Evolutionary conservation across 2,113 vertebrate species (phyloP), one percentile per base, ranked within the genome.

Genomic region (Corvus moneduloides): DNA sequence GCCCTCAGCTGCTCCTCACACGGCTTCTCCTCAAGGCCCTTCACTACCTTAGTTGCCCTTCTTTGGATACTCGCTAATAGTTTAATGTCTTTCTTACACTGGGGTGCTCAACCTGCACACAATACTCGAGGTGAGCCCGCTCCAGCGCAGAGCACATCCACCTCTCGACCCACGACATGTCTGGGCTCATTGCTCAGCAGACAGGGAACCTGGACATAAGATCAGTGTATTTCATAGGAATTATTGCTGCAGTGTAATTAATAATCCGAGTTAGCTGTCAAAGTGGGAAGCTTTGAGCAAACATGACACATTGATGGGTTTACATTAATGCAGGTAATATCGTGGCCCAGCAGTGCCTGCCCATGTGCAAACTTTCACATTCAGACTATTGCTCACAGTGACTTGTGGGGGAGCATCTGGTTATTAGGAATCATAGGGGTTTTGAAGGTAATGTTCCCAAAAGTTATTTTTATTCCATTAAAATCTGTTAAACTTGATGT

Each of bases 241-340:
- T 59, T 26, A 44, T 15, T 43, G 8, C 46, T 37, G 49, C 35
- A 13, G 44, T 5, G 16, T 39, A 24, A 62, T 21, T 44, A n/a
- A 7, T 4, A 21, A 39, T 41, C 55, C 13, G 6, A 46, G 17
- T 27, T 48, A 61, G 13, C 44, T 21, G 13, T 8, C 62, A 6
- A 8, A 49, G 18, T 6, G 63, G 46, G 43, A 58, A 74, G 41
- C 37, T 74, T 26, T 28, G 37, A 48, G 17, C 35, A 33, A 39
- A n/a, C 24, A 1, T 3, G 61, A 11, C 24, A 3, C 37, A 6
- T 5, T 0, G 3, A 4, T 32, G 43, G 35, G 1, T 72, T 59
- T 44, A 37, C 16, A 2, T 32, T 10, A 23, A 7, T 13, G 23
- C 5, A 6, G 17, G 51, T 24, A 33, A 32, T 27, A 5, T 5